Evolutionary conservation across 2,797 vertebrate genomes (phyloP), one percentile per base, ranked within the genome.

Genomic region (Anas flavirostris): DNA sequence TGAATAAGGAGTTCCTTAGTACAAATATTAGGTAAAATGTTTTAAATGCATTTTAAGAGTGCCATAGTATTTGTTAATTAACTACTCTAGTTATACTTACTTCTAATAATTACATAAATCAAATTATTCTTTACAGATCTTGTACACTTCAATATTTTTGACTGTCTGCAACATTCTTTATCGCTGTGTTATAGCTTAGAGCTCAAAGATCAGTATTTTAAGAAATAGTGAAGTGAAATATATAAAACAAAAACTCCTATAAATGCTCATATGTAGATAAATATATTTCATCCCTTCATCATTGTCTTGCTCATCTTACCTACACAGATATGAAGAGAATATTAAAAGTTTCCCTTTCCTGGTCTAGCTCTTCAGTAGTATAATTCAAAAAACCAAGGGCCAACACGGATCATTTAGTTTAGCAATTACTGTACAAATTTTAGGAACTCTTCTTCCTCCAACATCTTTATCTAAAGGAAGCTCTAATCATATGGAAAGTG

Each of bases 131-230:
- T 76, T 78, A 88, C 69, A 69, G 58, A 64, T 67, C 23, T 35
- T 68, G 8, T 15, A 5, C 8, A 3, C 4, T 35, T 94, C 87
- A 93, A 67, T 87, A 90, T 88, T 96, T 96, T 91, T 93, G 28
- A 78, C 44, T 88, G 55, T 62, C 77, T 67, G 58, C 62, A 78
- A 33, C 77, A 56, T 37, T 77, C 48, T 60, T 67, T 83, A 78
- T 82, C 26, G 7, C 15, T 17, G 50, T 63, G 82, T 76, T 82
- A 46, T 78, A 76, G 48, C 8, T 58, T 19, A 69, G 37, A 48
- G 76, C 64, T 55, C 63, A 66, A 75, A 76, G 31, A 75, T 14
- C 26, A 29, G 13, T 56, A 69, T 56, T 96, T 96, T 41, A 72
- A 78, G 29, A 50, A 75, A 79, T 50, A 18, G 19, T 9, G 4